A percentile compares a stretch with the other conserved stretches of the same genome.
phyloP scores from a whole-genome alignment of 2,888 invertebrate genomes.

The Nomada goodeniana region DNA sequence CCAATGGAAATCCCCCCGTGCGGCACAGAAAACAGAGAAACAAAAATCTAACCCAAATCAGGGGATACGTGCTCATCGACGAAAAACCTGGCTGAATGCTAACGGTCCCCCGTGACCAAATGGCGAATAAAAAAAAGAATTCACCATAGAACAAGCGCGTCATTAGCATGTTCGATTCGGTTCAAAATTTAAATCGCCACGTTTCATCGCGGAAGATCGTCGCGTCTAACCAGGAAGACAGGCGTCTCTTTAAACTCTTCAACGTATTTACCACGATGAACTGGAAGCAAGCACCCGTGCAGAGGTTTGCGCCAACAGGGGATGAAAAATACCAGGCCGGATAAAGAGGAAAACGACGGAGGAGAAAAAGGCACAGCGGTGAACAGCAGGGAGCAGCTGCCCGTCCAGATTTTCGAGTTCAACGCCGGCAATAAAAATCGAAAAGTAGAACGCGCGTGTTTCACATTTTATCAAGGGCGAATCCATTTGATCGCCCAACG shows the following conservation, averaged over 20 bases:
- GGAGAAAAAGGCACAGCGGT: conserved; percentile 51
- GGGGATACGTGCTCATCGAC: conserved; percentile 10
- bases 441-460: conserved; percentile 66
- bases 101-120: conserved; percentile 76
- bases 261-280: conserved; percentile 51
- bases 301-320: conserved; percentile 14
- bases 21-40: not conserved
- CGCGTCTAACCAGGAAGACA: conserved; percentile 50
- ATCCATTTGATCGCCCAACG: conserved; percentile 55
- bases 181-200: conserved; percentile 74
- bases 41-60: not conserved
- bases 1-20: conserved; percentile 8
- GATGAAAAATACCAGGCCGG: conserved; percentile 32
- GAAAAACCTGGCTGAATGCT: conserved; percentile 28
- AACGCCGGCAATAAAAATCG: conserved; percentile 56
- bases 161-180: conserved; percentile 69
- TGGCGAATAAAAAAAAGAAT: conserved; percentile 48
- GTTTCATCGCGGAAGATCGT: conserved; percentile 50
- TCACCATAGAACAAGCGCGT: conserved; percentile 16
- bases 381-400: conserved; percentile 59
- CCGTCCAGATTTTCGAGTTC: conserved; percentile 61
- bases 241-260: conserved; percentile 72
- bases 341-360: conserved; percentile 28
- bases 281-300: conserved; percentile 8
- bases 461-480: conserved; percentile 69